A percentile compares a stretch with the other conserved stretches of the same genome.
Conservation (phyloP, 2,113 vertebrate species). For the Bombycilla garrulus region DNA sequence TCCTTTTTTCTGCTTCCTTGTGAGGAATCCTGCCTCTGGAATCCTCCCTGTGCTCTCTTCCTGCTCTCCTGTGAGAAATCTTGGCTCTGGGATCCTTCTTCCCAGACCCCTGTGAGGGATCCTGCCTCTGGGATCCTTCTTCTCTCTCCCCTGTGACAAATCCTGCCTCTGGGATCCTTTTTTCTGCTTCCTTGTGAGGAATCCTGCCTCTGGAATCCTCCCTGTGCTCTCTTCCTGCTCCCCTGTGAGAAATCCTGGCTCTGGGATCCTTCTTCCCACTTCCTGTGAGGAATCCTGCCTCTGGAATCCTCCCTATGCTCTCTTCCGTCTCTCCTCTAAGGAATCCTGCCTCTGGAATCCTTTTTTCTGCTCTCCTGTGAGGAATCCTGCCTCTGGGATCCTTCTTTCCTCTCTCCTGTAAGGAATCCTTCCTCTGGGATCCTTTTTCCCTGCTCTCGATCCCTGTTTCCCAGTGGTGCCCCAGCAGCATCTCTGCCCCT, state of each 20-base stretch:
- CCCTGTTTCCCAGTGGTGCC: background rate
- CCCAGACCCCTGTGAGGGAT: background rate
- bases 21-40: fast-evolving
- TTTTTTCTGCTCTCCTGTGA: fast-evolving
- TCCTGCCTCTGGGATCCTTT: background rate
- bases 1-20: background rate
- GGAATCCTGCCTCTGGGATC: too few species aligned
- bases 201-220: background rate
- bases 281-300: too few species aligned
- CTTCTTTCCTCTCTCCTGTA: fast-evolving
- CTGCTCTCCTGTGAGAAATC: fast-evolving
- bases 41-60: background rate
- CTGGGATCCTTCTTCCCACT: background rate
- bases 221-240: fast-evolving
- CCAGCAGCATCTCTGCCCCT: fast-evolving
- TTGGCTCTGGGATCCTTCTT: too few species aligned
- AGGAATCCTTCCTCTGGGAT: background rate
- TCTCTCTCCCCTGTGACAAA: fast-evolving
- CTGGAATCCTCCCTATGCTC: background rate
- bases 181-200: fast-evolving
- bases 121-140: background rate
- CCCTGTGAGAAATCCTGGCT: too few species aligned
- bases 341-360: background rate
- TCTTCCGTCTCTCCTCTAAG: fast-evolving
- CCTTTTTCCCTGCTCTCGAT: fast-evolving